Conservation (phyloP, 2,113 vertebrate genomes). For the Glaucomys volans region DNA sequence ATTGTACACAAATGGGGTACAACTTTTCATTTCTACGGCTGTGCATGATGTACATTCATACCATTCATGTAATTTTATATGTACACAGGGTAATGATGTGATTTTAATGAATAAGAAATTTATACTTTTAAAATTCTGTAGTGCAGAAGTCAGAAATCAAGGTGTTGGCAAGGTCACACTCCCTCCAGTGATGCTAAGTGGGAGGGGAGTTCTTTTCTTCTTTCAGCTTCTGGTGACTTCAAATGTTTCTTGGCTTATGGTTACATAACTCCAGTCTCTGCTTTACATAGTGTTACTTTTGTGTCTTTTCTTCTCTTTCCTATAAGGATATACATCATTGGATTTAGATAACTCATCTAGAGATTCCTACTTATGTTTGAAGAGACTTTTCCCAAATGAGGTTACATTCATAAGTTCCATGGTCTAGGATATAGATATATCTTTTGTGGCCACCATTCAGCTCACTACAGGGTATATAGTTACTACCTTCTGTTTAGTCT, state of each 20-base stretch:
- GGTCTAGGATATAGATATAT: neutral
- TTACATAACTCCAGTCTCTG: neutral
- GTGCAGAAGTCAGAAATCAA: neutral
- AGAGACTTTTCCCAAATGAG: neutral
- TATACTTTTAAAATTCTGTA: constrained; percentile 4
- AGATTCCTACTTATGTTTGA: constrained; percentile 4
- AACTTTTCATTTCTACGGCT: no score
- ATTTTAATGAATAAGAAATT: constrained; percentile 14
- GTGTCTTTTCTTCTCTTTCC: neutral
- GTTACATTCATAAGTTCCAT: neutral
- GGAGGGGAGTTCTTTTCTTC: neutral
- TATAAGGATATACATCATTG: neutral
- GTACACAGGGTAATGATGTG: no score
- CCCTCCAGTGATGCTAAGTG: neutral
- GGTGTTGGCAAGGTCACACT: neutral
- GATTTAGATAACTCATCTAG: neutral
- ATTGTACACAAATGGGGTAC: no score
- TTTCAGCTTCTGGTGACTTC: neutral
- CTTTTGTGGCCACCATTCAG: neutral
- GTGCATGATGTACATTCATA: no score
- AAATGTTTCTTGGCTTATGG: neutral
- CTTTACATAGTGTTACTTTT: constrained; percentile 8
- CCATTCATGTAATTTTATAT: no score
- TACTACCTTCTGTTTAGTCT: neutral
- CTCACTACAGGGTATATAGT: neutral